Conservation (phyloP, 2,797 vertebrate species). For the Tinamus major region DNA sequence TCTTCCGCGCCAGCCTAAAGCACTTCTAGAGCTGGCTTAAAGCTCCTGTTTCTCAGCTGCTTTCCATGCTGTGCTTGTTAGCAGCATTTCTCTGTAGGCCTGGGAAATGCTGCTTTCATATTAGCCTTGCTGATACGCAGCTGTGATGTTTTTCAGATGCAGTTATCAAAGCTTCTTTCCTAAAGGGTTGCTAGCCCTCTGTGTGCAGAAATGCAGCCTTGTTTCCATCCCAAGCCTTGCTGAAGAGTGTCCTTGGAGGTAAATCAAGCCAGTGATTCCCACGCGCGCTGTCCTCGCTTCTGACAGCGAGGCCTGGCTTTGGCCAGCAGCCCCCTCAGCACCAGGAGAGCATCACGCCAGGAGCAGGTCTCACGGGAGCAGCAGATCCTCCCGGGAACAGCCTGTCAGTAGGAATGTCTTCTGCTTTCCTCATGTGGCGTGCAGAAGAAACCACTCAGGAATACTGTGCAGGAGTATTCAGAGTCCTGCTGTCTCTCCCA, state of each 20-base stretch:
- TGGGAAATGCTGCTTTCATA: conserved; percentile 67
- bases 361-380: neutral
- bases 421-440: neutral
- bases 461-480: neutral
- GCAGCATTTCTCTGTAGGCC: neutral
- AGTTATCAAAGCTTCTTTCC: conserved; percentile 35
- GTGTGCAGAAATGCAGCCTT: conserved; percentile 35
- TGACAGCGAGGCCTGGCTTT: neutral
- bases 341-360: neutral
- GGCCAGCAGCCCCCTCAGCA: accelerated
- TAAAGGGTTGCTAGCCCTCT: conserved; percentile 20
- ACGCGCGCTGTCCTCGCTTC: neutral
- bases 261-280: conserved; percentile 10
- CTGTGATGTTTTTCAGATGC: conserved; percentile 56
- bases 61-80: neutral
- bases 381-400: neutral
- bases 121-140: conserved; percentile 27
- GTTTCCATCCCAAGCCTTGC: conserved; percentile 1
- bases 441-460: conserved; percentile 3
- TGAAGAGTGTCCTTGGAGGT: conserved; percentile 53
- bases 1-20: neutral
- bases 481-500: conserved; percentile 13
- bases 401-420: neutral
- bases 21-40: neutral
- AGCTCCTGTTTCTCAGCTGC: neutral